phyloP scores from a whole-genome alignment of 2,888 invertebrate genomes.

The Bombylius discolor region DNA sequence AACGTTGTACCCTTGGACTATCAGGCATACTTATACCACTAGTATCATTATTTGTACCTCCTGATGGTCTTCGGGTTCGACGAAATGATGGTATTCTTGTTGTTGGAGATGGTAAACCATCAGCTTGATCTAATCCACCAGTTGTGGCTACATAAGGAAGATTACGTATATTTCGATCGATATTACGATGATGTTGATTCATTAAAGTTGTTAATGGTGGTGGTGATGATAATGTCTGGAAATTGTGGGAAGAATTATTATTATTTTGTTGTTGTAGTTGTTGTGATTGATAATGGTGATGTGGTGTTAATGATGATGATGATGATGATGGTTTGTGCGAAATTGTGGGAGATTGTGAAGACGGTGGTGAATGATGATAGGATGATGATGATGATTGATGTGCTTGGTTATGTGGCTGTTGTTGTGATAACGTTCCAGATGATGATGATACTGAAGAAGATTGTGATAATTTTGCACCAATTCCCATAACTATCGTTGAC shows the following conservation, averaged over 20 bases:
- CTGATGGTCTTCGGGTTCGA: constrained; percentile 29
- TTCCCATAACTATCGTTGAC: background rate
- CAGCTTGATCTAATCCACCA: constrained; percentile 16
- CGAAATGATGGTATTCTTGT: constrained; percentile 31
- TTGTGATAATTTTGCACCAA: background rate
- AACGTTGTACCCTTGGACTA: constrained; percentile 34
- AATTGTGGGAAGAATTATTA: constrained; percentile 5
- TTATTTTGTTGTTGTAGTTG: constrained; percentile 21
- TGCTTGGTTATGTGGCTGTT: background rate
- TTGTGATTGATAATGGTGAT: constrained; percentile 19
- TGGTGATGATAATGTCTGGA: constrained; percentile 9
- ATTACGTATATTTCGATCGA: constrained; percentile 30
- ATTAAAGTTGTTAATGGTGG: constrained; percentile 25
- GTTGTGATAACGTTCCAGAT: background rate
- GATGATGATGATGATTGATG: background rate
- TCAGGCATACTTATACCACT: constrained; percentile 28
- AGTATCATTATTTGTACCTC: constrained; percentile 23
- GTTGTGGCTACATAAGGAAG: constrained; percentile 19
- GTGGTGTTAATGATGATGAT: background rate
- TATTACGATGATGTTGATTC: constrained; percentile 28
- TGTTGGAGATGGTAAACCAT: constrained; percentile 18
- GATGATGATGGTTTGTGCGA: constrained; percentile 22
- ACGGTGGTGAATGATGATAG: constrained; percentile 8
- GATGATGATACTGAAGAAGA: constrained; percentile 4
- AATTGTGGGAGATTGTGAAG: constrained; percentile 23